Evolutionary conservation across 2,797 vertebrate genomes (phyloP).

Genomic region (Crenichthys baileyi): DNA sequence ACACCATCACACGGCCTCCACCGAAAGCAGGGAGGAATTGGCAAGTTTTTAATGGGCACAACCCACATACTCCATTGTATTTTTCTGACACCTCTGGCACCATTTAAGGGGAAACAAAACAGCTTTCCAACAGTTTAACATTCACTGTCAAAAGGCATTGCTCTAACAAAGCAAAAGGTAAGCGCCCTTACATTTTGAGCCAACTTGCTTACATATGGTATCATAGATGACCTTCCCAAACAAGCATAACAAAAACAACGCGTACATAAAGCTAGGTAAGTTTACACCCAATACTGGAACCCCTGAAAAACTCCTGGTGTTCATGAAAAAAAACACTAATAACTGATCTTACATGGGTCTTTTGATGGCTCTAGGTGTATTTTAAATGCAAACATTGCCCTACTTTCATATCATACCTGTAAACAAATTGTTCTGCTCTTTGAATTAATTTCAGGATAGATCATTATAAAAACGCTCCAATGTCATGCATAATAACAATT

Average conservation of each 20-base stretch:
- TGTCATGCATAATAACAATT: background rate
- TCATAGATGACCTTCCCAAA: background rate
- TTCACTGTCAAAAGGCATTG: background rate
- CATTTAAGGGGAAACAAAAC: background rate
- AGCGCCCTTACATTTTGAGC: no score
- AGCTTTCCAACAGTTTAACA: background rate
- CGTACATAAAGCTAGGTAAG: background rate
- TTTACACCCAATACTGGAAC: background rate
- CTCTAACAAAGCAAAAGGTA: no score
- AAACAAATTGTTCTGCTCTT: background rate
- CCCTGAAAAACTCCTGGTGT: background rate
- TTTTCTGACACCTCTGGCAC: background rate
- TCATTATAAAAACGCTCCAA: background rate
- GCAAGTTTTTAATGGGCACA: background rate
- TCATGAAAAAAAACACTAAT: background rate
- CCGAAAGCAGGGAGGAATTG: background rate
- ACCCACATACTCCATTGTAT: background rate
- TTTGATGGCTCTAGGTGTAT: background rate
- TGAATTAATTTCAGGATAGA: background rate
- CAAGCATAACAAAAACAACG: background rate
- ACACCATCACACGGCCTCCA: background rate
- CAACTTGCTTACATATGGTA: background rate
- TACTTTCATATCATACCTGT: background rate
- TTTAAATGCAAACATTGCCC: slow-evolving; percentile 4
- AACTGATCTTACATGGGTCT: background rate